Evolutionary conservation across 2,113 vertebrate species (phyloP).

Genomic region (Zosterops hypoxanthus): DNA sequence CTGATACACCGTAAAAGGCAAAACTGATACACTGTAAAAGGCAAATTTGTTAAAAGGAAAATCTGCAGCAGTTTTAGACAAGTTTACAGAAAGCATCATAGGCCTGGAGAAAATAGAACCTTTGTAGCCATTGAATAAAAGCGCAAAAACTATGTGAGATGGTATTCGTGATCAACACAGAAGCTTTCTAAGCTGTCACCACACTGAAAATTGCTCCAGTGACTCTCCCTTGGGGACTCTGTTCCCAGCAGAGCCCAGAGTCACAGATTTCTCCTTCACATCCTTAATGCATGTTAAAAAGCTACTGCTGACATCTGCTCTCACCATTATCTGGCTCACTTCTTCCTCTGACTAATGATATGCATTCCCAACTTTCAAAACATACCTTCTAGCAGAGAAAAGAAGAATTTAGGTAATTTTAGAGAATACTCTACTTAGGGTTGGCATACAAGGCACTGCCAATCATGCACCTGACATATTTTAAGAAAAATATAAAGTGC

Average conservation of each 20-base stretch:
- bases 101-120: background rate
- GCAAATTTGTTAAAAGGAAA: background rate
- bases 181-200: background rate
- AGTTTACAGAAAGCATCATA: background rate
- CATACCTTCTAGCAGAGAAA: background rate
- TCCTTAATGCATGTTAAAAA: background rate
- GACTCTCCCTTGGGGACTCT: background rate
- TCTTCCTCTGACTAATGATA: background rate
- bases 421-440: background rate
- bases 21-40: background rate
- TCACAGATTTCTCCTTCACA: background rate
- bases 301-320: background rate
- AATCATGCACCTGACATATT: background rate
- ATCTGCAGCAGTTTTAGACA: background rate
- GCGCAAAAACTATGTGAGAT: fast-evolving
- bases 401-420: background rate
- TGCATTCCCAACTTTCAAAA: background rate
- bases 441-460: background rate
- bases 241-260: background rate
- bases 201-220: background rate
- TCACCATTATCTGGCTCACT: background rate
- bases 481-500: background rate
- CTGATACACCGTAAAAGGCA: background rate
- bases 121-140: background rate
- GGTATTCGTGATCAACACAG: background rate